Percentiles rank a stretch among this genome's conserved stretches.
Conservation (phyloP, 23 tunicate species). For the Diplosoma virens region DNA sequence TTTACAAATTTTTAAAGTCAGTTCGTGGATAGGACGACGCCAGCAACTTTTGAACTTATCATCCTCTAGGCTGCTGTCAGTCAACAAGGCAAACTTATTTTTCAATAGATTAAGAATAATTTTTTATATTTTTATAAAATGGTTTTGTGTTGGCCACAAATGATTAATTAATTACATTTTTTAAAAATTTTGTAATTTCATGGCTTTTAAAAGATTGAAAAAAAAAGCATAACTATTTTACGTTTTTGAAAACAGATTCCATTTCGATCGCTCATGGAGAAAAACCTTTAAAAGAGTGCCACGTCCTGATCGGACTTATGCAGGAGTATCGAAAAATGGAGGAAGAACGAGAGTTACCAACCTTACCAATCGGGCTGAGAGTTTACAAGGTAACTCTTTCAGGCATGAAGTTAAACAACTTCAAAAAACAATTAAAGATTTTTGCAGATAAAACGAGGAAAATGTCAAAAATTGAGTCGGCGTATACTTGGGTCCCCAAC, state of each 20-base stretch:
- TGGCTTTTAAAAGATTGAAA: too few species aligned
- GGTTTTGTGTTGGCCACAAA: too few species aligned
- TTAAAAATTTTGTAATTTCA: too few species aligned
- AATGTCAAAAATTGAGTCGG: neutral
- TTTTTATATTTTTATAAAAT: too few species aligned
- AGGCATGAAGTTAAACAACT: neutral
- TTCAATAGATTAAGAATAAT: too few species aligned
- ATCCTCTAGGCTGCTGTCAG: too few species aligned
- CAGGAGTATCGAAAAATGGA: slow-evolving; percentile 47
- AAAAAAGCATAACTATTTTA: too few species aligned
- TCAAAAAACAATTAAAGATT: neutral
- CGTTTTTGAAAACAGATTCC: neutral
- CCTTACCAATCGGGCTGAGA: neutral
- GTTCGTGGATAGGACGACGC: too few species aligned
- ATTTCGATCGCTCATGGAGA: neutral
- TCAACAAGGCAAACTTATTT: too few species aligned
- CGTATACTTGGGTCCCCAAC: neutral
- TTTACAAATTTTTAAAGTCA: too few species aligned
- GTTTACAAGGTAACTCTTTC: slow-evolving; percentile 4
- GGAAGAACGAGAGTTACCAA: slow-evolving; percentile 5
- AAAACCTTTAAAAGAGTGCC: neutral
- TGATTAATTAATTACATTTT: too few species aligned
- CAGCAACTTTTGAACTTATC: too few species aligned
- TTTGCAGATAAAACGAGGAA: neutral
- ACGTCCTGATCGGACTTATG: slow-evolving; percentile 30